Evolutionary conservation across 2,797 vertebrate species (phyloP).

Genomic region (Lepidocolaptes lacrymiger): DNA sequence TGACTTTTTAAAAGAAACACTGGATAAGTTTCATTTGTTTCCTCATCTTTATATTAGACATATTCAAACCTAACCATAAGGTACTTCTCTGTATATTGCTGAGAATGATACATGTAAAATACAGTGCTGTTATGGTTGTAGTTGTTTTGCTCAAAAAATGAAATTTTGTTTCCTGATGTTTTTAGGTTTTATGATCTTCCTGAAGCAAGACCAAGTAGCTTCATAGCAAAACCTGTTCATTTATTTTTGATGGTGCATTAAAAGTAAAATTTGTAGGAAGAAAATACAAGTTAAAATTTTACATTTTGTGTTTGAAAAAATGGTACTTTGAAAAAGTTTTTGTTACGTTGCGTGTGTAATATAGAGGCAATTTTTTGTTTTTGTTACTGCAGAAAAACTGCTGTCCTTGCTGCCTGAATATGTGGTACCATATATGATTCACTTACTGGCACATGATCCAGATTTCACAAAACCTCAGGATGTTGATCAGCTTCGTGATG

Average conservation of each 20-base stretch:
- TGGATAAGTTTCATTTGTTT: neutral
- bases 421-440: constrained; percentile 98
- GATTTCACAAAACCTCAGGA: constrained; percentile 99
- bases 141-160: neutral
- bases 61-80: neutral
- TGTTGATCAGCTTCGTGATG: constrained; percentile 95
- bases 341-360: neutral
- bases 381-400: constrained; percentile 87
- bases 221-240: neutral
- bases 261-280: neutral
- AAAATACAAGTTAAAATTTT: neutral
- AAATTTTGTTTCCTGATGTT: neutral
- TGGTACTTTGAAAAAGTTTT: neutral
- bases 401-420: constrained; percentile 95
- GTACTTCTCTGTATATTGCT: neutral
- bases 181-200: neutral
- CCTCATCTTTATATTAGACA: neutral
- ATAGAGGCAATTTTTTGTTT: neutral
- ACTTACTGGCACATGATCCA: constrained; percentile 95
- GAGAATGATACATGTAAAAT: neutral
- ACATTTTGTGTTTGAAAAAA: neutral
- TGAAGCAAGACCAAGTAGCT: neutral
- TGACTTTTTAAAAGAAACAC: neutral
- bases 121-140: neutral
- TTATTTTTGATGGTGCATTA: neutral